These are phyloP conservation scores for Tenebrio molitor DNA, from an alignment of 1,140 invertebrate genomes.

Conservation along the genomic window DNA sequence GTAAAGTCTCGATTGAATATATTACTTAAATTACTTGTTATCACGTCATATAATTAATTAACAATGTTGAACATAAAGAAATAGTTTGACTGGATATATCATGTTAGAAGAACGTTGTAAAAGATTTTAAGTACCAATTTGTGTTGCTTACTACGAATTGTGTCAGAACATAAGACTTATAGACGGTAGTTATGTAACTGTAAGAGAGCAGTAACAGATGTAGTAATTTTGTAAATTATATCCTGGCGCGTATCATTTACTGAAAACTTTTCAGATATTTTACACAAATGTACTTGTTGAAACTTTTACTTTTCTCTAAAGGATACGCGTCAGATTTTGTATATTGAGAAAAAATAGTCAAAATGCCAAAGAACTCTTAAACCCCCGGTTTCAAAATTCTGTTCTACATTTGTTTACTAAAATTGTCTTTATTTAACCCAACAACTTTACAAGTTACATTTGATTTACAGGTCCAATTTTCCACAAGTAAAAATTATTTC, in stretches of 20 bases:
- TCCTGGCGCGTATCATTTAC: conserved; percentile 20
- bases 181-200: conserved; percentile 34
- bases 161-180: conserved; percentile 43
- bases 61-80: not conserved
- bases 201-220: conserved; percentile 36
- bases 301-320: conserved; percentile 19
- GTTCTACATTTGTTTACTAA: conserved; percentile 16
- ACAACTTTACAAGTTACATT: not conserved
- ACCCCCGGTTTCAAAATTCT: conserved; percentile 17
- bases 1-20: no score
- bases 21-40: conserved; percentile 18
- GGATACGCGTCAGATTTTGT: conserved; percentile 1
- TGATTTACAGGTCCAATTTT: conserved; percentile 1
- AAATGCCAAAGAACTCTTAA: conserved; percentile 44
- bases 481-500: conserved; percentile 7
- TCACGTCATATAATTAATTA: conserved; percentile 17
- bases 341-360: conserved; percentile 40
- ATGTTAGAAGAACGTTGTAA: conserved; percentile 18
- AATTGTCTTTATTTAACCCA: not conserved
- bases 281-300: conserved; percentile 34
- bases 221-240: conserved; percentile 47
- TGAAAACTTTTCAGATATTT: conserved; percentile 33
- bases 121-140: conserved; percentile 30
- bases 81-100: conserved; percentile 29
- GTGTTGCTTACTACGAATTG: conserved; percentile 21